These are phyloP conservation scores for Hydrophis major DNA, from an alignment of 2,797 vertebrate genomes.

Conservation along the genomic window DNA sequence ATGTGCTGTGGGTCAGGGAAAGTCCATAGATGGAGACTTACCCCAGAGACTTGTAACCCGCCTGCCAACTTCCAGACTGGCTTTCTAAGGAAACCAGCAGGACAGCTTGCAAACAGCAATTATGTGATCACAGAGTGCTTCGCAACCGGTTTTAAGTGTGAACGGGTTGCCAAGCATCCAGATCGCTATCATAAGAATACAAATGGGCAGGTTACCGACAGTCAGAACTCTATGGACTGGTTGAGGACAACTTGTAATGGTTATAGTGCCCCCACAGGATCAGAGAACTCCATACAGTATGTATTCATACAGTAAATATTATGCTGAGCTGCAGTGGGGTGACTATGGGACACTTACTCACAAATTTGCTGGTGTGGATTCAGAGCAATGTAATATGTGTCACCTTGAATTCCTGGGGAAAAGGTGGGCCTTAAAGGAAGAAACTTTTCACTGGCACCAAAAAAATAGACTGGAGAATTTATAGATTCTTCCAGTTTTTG, in stretches of 20 bases:
- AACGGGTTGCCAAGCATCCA: background rate
- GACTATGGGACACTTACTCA: background rate
- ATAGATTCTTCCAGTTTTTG: background rate
- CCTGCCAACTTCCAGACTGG: background rate
- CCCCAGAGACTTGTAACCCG: background rate
- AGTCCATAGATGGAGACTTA: background rate
- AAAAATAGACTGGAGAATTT: background rate
- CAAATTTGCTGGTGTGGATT: background rate
- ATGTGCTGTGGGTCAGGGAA: background rate
- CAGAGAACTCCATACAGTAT: background rate
- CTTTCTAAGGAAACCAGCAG: background rate
- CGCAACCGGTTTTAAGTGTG: background rate
- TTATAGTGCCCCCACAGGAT: background rate
- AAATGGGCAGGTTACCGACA: background rate
- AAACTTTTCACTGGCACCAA: background rate
- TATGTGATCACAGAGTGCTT: background rate
- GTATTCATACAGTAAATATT: background rate
- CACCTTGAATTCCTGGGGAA: background rate
- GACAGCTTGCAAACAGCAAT: background rate
- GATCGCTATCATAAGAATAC: background rate
- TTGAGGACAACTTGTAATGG: background rate
- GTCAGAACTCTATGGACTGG: background rate
- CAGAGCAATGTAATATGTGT: background rate
- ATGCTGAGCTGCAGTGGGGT: background rate
- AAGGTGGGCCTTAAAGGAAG: background rate